Evolutionary conservation across 2,888 invertebrate species (phyloP).

Genomic region (Temnothorax rugatulus): DNA sequence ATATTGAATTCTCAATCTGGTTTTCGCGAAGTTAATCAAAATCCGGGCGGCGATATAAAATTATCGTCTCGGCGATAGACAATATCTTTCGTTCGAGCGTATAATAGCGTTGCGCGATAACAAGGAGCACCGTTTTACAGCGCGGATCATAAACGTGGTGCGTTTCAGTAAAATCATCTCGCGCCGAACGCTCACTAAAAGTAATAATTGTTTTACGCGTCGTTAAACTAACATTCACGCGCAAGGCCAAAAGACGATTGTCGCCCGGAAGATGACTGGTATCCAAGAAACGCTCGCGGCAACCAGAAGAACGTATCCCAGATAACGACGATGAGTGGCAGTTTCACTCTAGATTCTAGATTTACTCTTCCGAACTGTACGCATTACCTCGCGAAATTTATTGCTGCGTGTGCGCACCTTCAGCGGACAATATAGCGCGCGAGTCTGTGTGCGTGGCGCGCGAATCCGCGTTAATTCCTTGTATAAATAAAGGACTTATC

Average conservation of each 20-base stretch:
- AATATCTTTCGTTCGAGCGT: conserved; percentile 16
- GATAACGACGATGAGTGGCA: conserved; percentile 28
- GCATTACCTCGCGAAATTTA: conserved; percentile 67
- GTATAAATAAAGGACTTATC: conserved; percentile 77
- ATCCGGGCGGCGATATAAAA: not conserved
- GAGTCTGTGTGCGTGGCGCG: conserved; percentile 9
- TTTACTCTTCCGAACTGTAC: conserved; percentile 66
- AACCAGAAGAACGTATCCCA: not conserved
- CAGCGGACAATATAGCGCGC: conserved; percentile 65
- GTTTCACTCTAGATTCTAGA: conserved; percentile 61
- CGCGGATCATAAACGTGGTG: conserved; percentile 4
- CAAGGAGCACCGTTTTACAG: conserved; percentile 18
- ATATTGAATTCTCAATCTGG: not conserved
- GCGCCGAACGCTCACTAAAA: not conserved
- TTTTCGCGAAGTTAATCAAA: not conserved
- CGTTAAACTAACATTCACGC: conserved; percentile 13
- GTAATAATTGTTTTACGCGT: conserved; percentile 35
- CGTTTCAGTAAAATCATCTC: conserved; percentile 31
- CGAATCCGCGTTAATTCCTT: conserved; percentile 69
- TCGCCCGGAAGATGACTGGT: not conserved
- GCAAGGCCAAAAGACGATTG: not conserved
- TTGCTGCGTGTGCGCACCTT: conserved; percentile 53
- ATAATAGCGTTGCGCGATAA: conserved; percentile 24
- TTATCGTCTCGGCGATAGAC: conserved; percentile 28
- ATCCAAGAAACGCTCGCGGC: not conserved